phyloP scores from a whole-genome alignment of 2,113 vertebrate genomes.

The Protobothrops mucrosquamatus region DNA sequence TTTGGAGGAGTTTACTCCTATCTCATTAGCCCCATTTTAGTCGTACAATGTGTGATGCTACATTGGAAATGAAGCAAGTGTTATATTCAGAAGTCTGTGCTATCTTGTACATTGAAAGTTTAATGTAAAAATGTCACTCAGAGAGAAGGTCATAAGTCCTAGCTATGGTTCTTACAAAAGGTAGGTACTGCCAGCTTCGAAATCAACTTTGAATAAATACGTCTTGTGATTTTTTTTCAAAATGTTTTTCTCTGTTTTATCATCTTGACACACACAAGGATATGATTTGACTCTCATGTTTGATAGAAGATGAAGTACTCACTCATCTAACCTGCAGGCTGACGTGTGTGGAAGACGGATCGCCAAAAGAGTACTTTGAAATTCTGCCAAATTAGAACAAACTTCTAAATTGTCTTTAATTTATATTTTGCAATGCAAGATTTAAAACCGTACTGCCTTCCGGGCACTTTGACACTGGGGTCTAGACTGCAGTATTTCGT shows the following conservation, averaged over 20 bases:
- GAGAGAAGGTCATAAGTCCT: constrained; percentile 11
- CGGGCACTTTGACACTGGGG: neutral
- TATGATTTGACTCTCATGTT: constrained; percentile 38
- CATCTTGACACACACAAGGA: constrained; percentile 11
- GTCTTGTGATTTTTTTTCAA: neutral
- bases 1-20: neutral
- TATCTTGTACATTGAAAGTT: neutral
- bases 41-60: neutral
- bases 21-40: neutral
- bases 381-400: neutral
- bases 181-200: constrained; percentile 40
- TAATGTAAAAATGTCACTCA: neutral
- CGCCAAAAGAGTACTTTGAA: constrained; percentile 31
- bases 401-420: neutral
- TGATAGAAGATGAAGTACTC: constrained; percentile 53
- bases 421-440: neutral
- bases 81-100: neutral
- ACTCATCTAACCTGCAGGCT: constrained; percentile 10
- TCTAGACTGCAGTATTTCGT: neutral
- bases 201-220: constrained; percentile 23
- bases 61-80: neutral
- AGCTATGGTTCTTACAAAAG: constrained; percentile 6
- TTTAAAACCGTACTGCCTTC: neutral
- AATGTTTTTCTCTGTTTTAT: neutral
- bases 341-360: constrained; percentile 34